Evolutionary conservation across 2,797 vertebrate genomes (phyloP).

Genomic region (Peromyscus aztecus): DNA sequence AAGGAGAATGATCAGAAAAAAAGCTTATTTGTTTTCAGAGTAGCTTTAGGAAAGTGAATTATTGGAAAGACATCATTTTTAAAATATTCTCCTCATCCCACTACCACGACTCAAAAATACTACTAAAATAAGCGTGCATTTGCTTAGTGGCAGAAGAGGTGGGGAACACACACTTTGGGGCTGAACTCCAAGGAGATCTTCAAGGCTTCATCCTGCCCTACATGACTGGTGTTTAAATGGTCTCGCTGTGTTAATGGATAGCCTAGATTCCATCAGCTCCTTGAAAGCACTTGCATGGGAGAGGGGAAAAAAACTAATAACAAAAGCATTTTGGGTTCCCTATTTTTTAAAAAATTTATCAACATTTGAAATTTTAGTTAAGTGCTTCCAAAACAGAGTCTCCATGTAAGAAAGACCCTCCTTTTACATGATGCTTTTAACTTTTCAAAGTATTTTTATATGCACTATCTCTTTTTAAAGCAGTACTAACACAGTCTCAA

Average conservation of each 20-base stretch:
- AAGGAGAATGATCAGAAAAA: neutral
- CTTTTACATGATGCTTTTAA: constrained; percentile 80
- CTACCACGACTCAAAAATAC: constrained; percentile 34
- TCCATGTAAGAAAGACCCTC: constrained; percentile 55
- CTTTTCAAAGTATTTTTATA: constrained; percentile 77
- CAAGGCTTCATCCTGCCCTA: neutral
- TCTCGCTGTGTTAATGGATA: neutral
- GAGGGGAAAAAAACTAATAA: neutral
- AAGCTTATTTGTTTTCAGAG: constrained; percentile 23
- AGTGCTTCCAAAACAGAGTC: constrained; percentile 75
- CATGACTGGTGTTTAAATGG: constrained; percentile 1
- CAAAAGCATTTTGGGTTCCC: constrained; percentile 60
- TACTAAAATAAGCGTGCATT: constrained; percentile 16
- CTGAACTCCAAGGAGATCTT: constrained; percentile 13
- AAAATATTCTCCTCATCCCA: neutral
- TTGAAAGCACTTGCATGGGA: neutral
- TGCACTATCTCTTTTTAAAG: constrained; percentile 80
- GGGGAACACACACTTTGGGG: neutral
- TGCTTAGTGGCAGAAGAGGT: neutral
- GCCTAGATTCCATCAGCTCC: constrained; percentile 12
- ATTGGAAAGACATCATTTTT: constrained; percentile 23
- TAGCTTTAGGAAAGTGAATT: constrained; percentile 12
- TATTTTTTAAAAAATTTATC: constrained; percentile 72
- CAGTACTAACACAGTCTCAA: constrained; percentile 66
- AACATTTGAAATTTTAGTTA: constrained; percentile 77